phyloP scores from a whole-genome alignment of 2,888 invertebrate species.

The Pollenia labialis region DNA sequence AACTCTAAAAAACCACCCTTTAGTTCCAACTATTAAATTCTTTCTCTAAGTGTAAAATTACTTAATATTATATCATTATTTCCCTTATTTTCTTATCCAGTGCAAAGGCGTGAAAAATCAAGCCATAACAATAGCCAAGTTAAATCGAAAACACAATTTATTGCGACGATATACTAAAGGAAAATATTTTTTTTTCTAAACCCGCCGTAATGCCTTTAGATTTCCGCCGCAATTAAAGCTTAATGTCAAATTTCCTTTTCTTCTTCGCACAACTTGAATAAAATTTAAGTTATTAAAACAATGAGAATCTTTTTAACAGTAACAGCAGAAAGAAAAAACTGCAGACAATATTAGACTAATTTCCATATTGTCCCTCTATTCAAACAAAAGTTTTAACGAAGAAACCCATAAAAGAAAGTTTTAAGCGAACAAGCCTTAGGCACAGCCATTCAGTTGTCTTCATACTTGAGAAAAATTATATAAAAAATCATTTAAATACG shows the following conservation, averaged over 20 bases:
- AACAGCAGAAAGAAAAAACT: neutral
- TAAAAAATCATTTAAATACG: neutral
- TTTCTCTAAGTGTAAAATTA: too few species aligned
- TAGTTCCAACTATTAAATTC: too few species aligned
- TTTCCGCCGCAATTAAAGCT: slow-evolving; percentile 10
- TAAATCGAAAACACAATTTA: neutral
- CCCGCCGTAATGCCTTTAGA: slow-evolving; percentile 14
- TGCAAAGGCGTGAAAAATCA: too few species aligned
- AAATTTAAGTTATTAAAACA: neutral
- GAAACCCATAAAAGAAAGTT: slow-evolving; percentile 3
- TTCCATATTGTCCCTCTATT: slow-evolving; percentile 14
- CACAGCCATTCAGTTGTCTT: neutral
- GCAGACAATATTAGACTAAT: neutral
- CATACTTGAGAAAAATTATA: too few species aligned
- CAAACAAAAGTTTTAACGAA: neutral
- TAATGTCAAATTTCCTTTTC: neutral
- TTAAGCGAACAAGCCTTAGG: neutral
- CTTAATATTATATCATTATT: too few species aligned
- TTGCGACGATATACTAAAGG: too few species aligned
- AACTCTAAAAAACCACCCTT: too few species aligned
- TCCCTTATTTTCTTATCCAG: too few species aligned
- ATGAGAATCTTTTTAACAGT: neutral
- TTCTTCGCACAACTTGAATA: neutral
- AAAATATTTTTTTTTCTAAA: neutral
- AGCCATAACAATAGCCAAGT: neutral